Conservation (phyloP, 1,140 invertebrate genomes). For the Drosophila quadrilineata region DNA sequence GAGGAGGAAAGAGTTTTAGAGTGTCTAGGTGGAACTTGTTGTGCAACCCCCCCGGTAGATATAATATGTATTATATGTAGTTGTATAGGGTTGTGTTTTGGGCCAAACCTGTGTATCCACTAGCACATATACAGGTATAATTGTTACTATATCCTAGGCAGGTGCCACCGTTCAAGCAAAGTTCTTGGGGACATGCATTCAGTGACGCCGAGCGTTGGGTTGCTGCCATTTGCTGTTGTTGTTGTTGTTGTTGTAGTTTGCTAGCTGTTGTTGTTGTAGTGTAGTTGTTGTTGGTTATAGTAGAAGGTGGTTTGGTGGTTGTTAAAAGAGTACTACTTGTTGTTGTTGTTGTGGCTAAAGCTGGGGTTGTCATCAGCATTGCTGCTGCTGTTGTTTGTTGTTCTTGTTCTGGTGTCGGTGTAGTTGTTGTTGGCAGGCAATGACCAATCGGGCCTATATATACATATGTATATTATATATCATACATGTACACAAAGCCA, state of each 20-base stretch:
- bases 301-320: too few relatives aligned
- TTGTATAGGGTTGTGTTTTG: too few relatives aligned
- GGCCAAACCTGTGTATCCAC: constrained; percentile 82
- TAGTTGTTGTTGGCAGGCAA: constrained; percentile 70
- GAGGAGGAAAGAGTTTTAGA: neutral
- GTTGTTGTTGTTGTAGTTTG: constrained; percentile 33
- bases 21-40: constrained; percentile 19
- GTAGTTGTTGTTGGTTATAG: constrained; percentile 45
- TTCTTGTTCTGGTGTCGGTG: constrained; percentile 60
- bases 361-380: constrained; percentile 41
- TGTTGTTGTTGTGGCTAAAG: constrained; percentile 44
- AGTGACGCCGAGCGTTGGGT: constrained; percentile 70
- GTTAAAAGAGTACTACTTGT: constrained; percentile 24
- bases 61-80: constrained; percentile 21
- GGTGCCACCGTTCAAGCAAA: constrained; percentile 82
- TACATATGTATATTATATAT: constrained; percentile 29
- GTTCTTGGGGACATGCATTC: constrained; percentile 80
- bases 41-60: constrained; percentile 51
- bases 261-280: constrained; percentile 42
- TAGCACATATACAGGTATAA: constrained; percentile 83
- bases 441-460: constrained; percentile 78
- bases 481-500: constrained; percentile 19
- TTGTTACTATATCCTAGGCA: constrained; percentile 81
- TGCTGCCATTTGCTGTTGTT: constrained; percentile 46
- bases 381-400: constrained; percentile 45